These are phyloP conservation scores for Gambusia yucatana DNA, from an alignment of 2,797 vertebrate species.

Conservation along the genomic window DNA sequence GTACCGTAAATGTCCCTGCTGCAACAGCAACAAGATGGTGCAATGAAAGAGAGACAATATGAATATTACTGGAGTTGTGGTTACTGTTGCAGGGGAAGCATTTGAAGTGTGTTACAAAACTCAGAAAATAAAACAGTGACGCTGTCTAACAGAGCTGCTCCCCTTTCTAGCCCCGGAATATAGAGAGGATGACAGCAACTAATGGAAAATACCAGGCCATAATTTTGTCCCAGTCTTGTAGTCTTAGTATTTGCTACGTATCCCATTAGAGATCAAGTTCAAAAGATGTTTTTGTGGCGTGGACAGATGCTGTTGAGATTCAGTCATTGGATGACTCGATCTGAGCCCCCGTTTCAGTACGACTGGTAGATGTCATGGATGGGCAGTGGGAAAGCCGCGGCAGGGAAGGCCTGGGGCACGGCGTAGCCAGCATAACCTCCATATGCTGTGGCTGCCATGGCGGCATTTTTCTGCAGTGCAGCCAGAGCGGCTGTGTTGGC, in stretches of 20 bases:
- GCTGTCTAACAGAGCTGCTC: constrained; percentile 27
- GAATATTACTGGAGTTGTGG: constrained; percentile 15
- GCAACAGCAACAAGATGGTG: constrained; percentile 65
- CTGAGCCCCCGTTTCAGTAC: constrained; percentile 81
- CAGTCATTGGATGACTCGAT: constrained; percentile 42
- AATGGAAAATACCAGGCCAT: constrained; percentile 21
- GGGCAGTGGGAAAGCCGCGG: constrained; percentile 91
- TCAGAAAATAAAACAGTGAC: constrained; percentile 21
- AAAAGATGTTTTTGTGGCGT: constrained; percentile 34
- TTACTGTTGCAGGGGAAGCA: constrained; percentile 21
- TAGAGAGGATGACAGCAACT: constrained; percentile 17
- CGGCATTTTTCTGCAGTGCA: constrained; percentile 94
- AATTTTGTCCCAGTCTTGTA: constrained; percentile 25
- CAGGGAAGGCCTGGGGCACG: constrained; percentile 90
- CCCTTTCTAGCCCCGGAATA: constrained; percentile 15
- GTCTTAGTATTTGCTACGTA: constrained; percentile 42
- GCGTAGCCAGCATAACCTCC: constrained; percentile 91
- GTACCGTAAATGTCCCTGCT: constrained; percentile 86
- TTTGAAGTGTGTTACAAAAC: constrained; percentile 16
- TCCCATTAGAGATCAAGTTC: constrained; percentile 40
- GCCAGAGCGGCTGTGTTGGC: constrained; percentile 88
- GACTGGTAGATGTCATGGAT: constrained; percentile 96
- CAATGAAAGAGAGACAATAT: constrained; percentile 16
- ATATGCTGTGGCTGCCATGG: constrained; percentile 82
- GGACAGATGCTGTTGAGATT: constrained; percentile 42